Base-by-base conservation (phyloP, 2,797 vertebrate species). In the Agapornis canus region DNA sequence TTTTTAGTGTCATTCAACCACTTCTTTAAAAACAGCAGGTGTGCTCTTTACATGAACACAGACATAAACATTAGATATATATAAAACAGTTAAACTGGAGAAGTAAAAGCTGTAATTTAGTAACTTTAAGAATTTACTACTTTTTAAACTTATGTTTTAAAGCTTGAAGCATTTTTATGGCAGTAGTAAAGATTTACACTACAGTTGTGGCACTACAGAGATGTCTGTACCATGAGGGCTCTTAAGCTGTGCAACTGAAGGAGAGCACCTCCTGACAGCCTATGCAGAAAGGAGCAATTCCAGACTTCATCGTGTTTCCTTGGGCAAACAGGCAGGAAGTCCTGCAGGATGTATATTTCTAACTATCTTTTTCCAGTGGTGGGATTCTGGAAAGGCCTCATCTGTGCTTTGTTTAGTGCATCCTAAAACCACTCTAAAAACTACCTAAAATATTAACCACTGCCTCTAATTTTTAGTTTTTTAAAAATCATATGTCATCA, bases 11-110 rank as follows among this genome's bases (percentile, higher is more conserved):
- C 73, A 21, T 82, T 39, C 88, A 61, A n/a, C 51, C 54, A 13
- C 42, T 94, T 69, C 70, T 95, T 96, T 81, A 82, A 88, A 89
- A 90, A 73, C 11, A 79, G 72, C 89, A 39, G 32, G 37, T 86
- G 19, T 48, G 31, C 54, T 89, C 54, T 85, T 92, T 57, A 52
- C 84, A 76, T 17, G 56, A 90, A 51, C 1, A 17, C 84, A 40
- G 56, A 79, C 31, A 6, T 95, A 42, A 25, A n/a, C 78, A 23
- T 23, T 49, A 19, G 78, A 65, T 63, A 90, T 72, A 60, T 83
- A 86, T 80, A 92, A 71, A 94, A 32, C 59, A 68, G 92, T 82
- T 90, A 45, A 84, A 78, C 2, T 2, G 45, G 61, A 35, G n/a
- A 45, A 57, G 65, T 64, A 59, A 65, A 51, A 92, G 75, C 52